Evolutionary conservation across 2,113 vertebrate genomes (phyloP).

Genomic region (Acanthochromis polyacanthus): DNA sequence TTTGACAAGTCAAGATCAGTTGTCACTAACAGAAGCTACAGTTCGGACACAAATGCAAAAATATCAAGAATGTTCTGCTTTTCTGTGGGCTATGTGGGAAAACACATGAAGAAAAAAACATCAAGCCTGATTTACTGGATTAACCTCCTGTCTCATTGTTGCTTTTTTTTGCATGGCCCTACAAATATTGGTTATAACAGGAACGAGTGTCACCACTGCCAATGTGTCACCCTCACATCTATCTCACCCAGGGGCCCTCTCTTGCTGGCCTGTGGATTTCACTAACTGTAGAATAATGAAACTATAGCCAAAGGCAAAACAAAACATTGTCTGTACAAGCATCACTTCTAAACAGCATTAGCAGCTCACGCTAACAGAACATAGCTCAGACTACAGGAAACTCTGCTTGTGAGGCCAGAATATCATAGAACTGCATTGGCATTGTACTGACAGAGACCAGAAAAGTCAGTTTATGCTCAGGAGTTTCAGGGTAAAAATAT

Average conservation of each 20-base stretch:
- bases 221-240: no score
- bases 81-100: neutral
- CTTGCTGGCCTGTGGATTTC: neutral
- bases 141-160: neutral
- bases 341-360: neutral
- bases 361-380: neutral
- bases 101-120: conserved; percentile 7
- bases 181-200: no score
- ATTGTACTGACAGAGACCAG: neutral
- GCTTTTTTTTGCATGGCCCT: no score
- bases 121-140: neutral
- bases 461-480: neutral
- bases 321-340: neutral
- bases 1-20: conserved; percentile 75
- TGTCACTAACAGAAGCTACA: conserved; percentile 72
- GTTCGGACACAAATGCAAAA: conserved; percentile 31
- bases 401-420: neutral
- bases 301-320: no score
- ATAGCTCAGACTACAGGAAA: neutral
- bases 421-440: neutral
- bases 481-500: neutral
- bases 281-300: neutral
- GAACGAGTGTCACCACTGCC: no score
- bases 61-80: conserved; percentile 4
- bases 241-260: no score